These are phyloP conservation scores for Vireo altiloquus DNA, from an alignment of 2,113 vertebrate species.

Conservation along the genomic window DNA sequence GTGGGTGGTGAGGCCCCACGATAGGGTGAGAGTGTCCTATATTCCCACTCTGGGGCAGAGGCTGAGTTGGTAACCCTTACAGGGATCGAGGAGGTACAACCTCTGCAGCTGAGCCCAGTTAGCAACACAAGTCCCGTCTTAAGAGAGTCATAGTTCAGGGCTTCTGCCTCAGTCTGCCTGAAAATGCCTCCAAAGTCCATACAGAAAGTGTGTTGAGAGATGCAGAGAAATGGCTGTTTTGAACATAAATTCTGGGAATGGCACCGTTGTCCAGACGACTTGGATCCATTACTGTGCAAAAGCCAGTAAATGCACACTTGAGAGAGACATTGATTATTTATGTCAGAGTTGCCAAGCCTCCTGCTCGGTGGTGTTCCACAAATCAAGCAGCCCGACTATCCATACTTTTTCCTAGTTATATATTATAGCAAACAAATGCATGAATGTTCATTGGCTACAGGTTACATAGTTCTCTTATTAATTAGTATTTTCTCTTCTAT, in stretches of 20 bases:
- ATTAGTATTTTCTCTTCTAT: neutral
- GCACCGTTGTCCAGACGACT: neutral
- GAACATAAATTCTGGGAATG: neutral
- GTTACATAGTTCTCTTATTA: neutral
- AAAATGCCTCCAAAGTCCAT: neutral
- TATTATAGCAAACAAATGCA: neutral
- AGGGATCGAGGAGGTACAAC: too few species aligned
- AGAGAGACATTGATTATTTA: neutral
- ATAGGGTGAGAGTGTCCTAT: too few species aligned
- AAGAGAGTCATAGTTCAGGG: neutral
- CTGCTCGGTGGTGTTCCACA: fast-evolving
- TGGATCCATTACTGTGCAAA: neutral
- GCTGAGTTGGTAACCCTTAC: too few species aligned
- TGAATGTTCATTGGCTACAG: neutral
- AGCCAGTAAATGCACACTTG: neutral
- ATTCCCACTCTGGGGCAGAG: too few species aligned
- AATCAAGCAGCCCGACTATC: neutral
- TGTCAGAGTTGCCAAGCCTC: neutral
- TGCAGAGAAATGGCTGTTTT: neutral
- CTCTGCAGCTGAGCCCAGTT: too few species aligned
- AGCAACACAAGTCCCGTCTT: too few species aligned
- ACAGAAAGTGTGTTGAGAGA: neutral
- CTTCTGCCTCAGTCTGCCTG: neutral
- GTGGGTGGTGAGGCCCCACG: too few species aligned
- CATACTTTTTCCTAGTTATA: neutral